A percentile compares a stretch with the other conserved stretches of the same genome.
Conservation (phyloP, 2,797 vertebrate species). For the Rachycentron canadum region DNA sequence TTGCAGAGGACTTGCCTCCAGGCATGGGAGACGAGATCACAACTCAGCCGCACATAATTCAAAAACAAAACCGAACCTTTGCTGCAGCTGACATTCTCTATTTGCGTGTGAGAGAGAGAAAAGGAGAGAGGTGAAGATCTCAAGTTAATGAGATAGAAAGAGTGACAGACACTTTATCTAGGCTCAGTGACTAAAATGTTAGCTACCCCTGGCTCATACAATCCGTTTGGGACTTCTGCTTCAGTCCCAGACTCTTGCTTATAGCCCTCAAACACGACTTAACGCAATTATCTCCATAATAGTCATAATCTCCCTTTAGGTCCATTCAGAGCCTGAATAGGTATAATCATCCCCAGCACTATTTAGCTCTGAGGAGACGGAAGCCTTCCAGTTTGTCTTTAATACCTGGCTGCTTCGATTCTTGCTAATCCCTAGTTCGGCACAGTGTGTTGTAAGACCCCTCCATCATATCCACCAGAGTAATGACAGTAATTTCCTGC, state of each 20-base stretch:
- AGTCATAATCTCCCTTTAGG: constrained; percentile 74
- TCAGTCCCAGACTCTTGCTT: constrained; percentile 51
- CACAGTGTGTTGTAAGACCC: constrained; percentile 41
- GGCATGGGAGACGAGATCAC: constrained; percentile 37
- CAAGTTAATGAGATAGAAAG: constrained; percentile 38
- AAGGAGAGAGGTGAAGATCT: neutral
- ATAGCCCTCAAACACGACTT: constrained; percentile 69
- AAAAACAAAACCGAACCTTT: constrained; percentile 49
- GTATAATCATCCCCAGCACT: constrained; percentile 73
- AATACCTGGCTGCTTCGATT: constrained; percentile 77
- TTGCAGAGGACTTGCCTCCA: constrained; percentile 42
- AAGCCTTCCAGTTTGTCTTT: constrained; percentile 68
- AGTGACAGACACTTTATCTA: constrained; percentile 43
- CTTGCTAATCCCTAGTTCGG: constrained; percentile 67
- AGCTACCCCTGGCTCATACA: constrained; percentile 40
- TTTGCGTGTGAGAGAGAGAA: constrained; percentile 6
- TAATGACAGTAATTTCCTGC: constrained; percentile 84
- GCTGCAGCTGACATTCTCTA: constrained; percentile 23
- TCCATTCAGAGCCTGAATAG: constrained; percentile 74
- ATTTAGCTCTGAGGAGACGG: constrained; percentile 62
- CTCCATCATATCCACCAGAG: constrained; percentile 63
- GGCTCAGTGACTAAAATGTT: constrained; percentile 55
- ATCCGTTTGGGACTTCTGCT: constrained; percentile 42
- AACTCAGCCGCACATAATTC: constrained; percentile 32
- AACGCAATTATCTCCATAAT: constrained; percentile 77